Percentiles rank a stretch among this genome's conserved stretches.
These are phyloP conservation scores for Cossypha polioptera DNA, from an alignment of 2,797 vertebrate genomes.

Conservation along the genomic window DNA sequence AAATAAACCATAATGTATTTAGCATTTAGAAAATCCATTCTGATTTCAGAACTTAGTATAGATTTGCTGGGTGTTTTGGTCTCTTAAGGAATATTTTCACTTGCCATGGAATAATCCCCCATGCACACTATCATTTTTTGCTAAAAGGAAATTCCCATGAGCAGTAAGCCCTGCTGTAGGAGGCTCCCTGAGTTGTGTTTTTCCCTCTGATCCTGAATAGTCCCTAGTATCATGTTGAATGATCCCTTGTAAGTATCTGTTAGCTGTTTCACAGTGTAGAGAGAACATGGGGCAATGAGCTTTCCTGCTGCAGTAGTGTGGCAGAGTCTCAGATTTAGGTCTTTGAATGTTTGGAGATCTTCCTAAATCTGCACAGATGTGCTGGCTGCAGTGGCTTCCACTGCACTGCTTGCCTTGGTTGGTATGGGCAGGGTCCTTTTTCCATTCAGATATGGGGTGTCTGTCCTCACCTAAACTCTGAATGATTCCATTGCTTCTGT, in stretches of 20 bases:
- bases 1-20: neutral
- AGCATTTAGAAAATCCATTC: neutral
- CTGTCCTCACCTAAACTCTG: neutral
- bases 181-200: neutral
- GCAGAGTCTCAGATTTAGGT: neutral
- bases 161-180: neutral
- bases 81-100: neutral
- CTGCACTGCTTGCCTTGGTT: neutral
- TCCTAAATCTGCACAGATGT: accelerated
- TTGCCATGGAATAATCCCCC: neutral
- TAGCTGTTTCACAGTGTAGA: neutral
- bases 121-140: neutral
- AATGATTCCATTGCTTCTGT: neutral
- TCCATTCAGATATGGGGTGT: neutral
- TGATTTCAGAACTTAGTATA: neutral
- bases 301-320: neutral
- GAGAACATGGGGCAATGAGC: neutral
- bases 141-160: neutral
- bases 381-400: neutral
- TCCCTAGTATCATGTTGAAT: neutral
- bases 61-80: neutral
- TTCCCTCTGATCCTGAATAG: neutral
- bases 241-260: neutral
- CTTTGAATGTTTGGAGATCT: neutral
- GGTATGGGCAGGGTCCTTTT: neutral